Evolutionary conservation across 1,140 invertebrate genomes (phyloP), one percentile per base, ranked within the genome.

Genomic region (Anadara kagoshimensis): DNA sequence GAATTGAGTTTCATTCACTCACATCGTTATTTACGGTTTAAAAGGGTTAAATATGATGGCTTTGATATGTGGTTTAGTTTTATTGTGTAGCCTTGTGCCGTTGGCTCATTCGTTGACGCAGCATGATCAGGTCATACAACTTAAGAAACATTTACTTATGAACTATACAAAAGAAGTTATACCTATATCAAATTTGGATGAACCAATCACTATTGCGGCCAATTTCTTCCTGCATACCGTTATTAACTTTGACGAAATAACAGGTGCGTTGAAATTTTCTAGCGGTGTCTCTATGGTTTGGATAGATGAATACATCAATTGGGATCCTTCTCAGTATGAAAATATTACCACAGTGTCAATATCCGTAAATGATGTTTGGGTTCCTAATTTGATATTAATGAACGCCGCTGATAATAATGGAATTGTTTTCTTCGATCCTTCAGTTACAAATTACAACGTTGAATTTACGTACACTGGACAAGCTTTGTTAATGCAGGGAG

Each of bases 281-380:
- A 14, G 29, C 16, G 29, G 49, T 20, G 8, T 67, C 12, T 36
- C 36, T 12, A 41, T 67, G 4, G n/a, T 36, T 51, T 67, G 64
- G 64, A 67, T 41, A 56, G 64, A 67, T 24, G 64, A 67, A n/a
- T 56, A 44, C 20, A 56, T 56, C n/a, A 26, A 41, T 20, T 67
- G 64, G 64, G 36, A 67, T 18, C 44, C 62, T 20, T 49, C 24
- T 14, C 43, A 64, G 12, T 20, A 26, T 24, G 20, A 49, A 11
- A 64, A 47, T 43, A 47, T 16, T 4, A 24, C 36, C n/a, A 47
- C n/a, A 20, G 18, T 67, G n/a, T 51, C 41, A 41, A 26, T 67
- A 1, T 29, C 64, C 12, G 56, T 43, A 22, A 22, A 14, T 10
- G 16, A 36, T 26, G 53, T 67, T 1, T 67, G 64, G 64, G 45